Evolutionary conservation across 1,140 invertebrate genomes (phyloP), one percentile per base, ranked within the genome.

Genomic region (Drosophila gunungcola): DNA sequence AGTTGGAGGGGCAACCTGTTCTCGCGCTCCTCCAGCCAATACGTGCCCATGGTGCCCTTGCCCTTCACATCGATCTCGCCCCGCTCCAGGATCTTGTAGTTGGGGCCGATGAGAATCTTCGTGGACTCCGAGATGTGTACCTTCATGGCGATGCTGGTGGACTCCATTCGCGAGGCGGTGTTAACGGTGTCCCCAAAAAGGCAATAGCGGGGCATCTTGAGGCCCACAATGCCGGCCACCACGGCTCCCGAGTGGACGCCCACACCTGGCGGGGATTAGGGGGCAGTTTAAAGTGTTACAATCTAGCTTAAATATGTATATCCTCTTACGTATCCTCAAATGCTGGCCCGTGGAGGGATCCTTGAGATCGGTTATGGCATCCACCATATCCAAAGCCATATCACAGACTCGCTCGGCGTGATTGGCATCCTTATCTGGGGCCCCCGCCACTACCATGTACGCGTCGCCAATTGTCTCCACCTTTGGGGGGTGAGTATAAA

Each of bases 371-470:
- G 95, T 96, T 76, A 98, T 99, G 1, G 97, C 97, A 70, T 98
- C 96, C 0, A 99, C 95, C 98, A 99, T 98, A 89, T 99, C 98
- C 16, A 99, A 93, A 0, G 98, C 98, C 97, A 99, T 98, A 92
- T 98, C 96, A 84, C 98, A 99, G 12, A 99, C 97, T 78, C 96
- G 96, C 91, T 98, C 96, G 0, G 98, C 98, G 91, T 99, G 98
- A 91, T 98, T 96, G 42, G 94, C 94, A 91, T 97, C 96, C 78
- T 96, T 96, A 62, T 98, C 97, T 0, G 98, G 98, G 11, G 98
- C 97, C 0, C 98, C 98, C 12, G 97, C 97, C 1, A 99, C 98
- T 1, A 98, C 97, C 98, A 99, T 99, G 89, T 99, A 99, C 0
- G 98, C 98, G 91, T 98, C 98, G 0, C 98, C 98, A 78, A 99